These are phyloP conservation scores for Mirza zaza DNA, from an alignment of 2,113 vertebrate genomes.

Conservation along the genomic window DNA sequence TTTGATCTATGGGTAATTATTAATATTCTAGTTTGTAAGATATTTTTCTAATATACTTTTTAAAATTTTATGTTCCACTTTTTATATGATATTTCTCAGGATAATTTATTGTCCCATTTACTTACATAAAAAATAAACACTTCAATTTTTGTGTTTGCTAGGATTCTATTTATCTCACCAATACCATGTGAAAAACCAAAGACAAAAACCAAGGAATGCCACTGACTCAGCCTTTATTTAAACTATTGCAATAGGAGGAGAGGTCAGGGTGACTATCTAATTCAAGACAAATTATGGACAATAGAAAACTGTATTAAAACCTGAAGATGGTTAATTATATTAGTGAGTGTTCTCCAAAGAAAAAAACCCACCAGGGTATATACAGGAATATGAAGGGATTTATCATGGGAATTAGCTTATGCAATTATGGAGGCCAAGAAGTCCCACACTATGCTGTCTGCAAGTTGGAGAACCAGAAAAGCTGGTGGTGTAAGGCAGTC, in stretches of 20 bases:
- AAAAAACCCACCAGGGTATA: not conserved
- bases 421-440: not conserved
- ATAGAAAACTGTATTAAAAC: not conserved
- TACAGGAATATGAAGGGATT: not conserved
- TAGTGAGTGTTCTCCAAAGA: not conserved
- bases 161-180: not conserved
- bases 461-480: not conserved
- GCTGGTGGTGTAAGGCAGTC: not conserved
- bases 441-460: not conserved
- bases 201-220: not conserved
- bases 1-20: not conserved
- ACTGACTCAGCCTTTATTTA: not conserved
- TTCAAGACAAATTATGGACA: not conserved
- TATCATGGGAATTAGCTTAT: not conserved
- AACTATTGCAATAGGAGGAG: not conserved
- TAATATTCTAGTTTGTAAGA: slow-evolving; percentile 31
- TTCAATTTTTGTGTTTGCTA: not conserved
- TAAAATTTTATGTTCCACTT: not conserved
- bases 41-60: not conserved
- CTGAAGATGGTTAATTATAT: not conserved
- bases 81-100: not conserved
- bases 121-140: not conserved
- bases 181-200: not conserved
- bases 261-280: not conserved
- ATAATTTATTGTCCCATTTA: not conserved